Base-by-base conservation (phyloP, 2,797 vertebrate species). In the Chelon labrosus region DNA sequence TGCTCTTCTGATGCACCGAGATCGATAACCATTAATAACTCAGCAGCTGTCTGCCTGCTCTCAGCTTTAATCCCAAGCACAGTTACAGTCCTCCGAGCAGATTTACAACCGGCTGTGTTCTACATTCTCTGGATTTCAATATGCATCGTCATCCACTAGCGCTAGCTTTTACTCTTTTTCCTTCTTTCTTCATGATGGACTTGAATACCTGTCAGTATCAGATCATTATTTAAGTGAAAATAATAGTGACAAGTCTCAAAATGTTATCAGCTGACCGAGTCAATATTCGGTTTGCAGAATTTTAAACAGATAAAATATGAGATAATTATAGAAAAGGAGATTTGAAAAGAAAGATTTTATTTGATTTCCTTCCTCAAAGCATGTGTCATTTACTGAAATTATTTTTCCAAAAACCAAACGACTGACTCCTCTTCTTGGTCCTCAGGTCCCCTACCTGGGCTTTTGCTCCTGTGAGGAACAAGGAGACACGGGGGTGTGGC, bases 401-500 rank as follows among this genome's bases (percentile, higher is more conserved):
- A 41, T 44, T 25, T 16, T 25, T 51, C 8, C 25, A 10, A 7
- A 49, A 42, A 19, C 19, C 11, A 7, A 59, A 3, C 44, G 42
- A 44, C 14, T 39, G 4, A 2, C 13, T 51, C 31, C 54, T 76
- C 62, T 70, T 39, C 37, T 75, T 16, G 58, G 11, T 68, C 72
- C 42, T 27, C 84, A 99, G 97, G 97, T 99, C 86, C 97, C 97
- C 0, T 99, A 99, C 90, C 79, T 99, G 87, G 97, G 97, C 35
- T 97, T 99, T 75, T 98, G 97, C 83, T 96, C 96, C 20, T 97
- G 96, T 0, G 97, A 98, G 90, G 97, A 99, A 78, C 92, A 97
- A 80, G 96, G 95, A 5, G 96, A 98, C 67, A 96, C 96, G 0
- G 97, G 97, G 1, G 87, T 95, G 56, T 98, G 97, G 97, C 97